Evolutionary conservation across 2,113 vertebrate genomes (phyloP), one percentile per base, ranked within the genome.

Genomic region (Natator depressus): DNA sequence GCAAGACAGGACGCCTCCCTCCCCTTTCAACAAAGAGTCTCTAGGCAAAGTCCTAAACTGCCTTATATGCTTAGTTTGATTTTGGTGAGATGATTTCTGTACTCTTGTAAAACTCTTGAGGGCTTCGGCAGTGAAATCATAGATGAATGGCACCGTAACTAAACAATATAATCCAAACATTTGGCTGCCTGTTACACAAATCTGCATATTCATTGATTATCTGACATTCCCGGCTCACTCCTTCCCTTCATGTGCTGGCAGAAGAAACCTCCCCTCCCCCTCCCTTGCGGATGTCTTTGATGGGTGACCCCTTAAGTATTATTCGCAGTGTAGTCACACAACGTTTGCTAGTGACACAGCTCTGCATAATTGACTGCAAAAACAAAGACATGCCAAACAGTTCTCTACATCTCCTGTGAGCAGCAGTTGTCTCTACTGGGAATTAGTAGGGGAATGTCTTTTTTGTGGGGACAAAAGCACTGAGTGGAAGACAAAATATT

Each of bases 281-380:
- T 31, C 49, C 65, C 75, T 35, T 5, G 27, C 5, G 0, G 3
- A 0, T 6, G 38, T 12, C 29, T 50, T 80, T 16, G 50, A 49
- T 24, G n/a, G 31, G 42, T 31, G 16, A 75, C 35, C 13, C 47
- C 59, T 25, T 16, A 49, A 55, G 7, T 0, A 3, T 20, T 11
- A 4, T 46, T 55, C 35, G 12, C 24, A 5, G 35, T 51, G 82
- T 20, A 42, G 35, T 20, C 42, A n/a, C 51, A 31, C 4, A 12
- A 27, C 54, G 5, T 88, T 55, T 79, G 90, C 79, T 69, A 59
- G 51, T 31, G 65, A 53, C 82, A 42, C 7, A 31, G 3, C 5
- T 4, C 35, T 47, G 69, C 53, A 72, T 65, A 57, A 55, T 10
- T 53, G 78, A 35, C 8, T 8, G 72, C 59, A 42, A 27, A 82